Evolutionary conservation across 2,113 vertebrate species (phyloP).

Genomic region (Opisthocomus hoazin): DNA sequence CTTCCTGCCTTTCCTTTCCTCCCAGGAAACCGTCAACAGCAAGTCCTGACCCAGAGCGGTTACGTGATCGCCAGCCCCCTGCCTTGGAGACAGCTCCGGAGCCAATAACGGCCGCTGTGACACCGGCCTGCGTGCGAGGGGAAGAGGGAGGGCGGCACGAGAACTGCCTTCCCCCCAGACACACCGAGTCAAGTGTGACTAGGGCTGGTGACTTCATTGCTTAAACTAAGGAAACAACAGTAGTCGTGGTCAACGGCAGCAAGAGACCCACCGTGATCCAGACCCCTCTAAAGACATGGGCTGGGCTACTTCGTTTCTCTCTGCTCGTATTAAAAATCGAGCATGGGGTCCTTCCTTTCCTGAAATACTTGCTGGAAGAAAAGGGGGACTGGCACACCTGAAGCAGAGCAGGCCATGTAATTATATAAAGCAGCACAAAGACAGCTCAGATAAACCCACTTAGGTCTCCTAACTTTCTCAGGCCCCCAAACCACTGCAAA

Average conservation of each 20-base stretch:
- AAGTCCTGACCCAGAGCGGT: not conserved
- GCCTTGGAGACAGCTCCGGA: not conserved
- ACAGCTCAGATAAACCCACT: not conserved
- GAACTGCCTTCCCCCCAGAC: not conserved
- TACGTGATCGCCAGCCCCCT: not conserved
- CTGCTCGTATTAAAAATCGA: not conserved
- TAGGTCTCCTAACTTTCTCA: not conserved
- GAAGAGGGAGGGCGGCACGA: not conserved
- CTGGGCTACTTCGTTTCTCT: not conserved
- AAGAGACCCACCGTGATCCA: fast-evolving
- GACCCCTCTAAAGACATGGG: not conserved
- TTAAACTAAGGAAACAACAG: not conserved
- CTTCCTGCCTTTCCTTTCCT: conserved; percentile 68
- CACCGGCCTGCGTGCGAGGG: not conserved
- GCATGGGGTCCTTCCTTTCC: not conserved
- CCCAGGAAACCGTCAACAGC: conserved; percentile 33
- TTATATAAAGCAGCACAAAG: not conserved
- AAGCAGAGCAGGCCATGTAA: not conserved
- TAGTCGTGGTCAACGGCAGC: fast-evolving
- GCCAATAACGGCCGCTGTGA: not conserved
- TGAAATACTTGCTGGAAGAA: not conserved
- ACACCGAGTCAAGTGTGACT: not conserved
- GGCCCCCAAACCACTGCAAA: not conserved
- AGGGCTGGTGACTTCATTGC: not conserved
- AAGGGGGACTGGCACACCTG: not conserved